Conservation (phyloP, 1,140 invertebrate species). For the Drosophila seguyi region DNA sequence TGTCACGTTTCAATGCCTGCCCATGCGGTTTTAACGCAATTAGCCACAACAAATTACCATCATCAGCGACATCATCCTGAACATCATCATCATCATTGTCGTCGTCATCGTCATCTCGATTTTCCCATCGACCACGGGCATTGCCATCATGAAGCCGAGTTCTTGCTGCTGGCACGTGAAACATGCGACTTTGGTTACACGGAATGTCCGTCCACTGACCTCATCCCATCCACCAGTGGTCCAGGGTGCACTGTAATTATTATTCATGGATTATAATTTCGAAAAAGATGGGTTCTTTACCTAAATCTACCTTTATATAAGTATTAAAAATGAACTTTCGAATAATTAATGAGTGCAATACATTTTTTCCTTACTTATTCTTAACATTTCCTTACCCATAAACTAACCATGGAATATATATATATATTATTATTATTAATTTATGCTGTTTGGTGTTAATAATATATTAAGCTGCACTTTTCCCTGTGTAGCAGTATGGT, state of each 20-base stretch:
- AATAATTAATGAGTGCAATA: not conserved
- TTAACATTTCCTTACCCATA: not conserved
- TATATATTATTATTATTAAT: not conserved
- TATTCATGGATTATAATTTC: too few species aligned
- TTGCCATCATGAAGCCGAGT: slow-evolving; percentile 29
- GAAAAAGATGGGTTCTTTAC: too few species aligned
- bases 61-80: slow-evolving; percentile 52
- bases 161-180: slow-evolving; percentile 62
- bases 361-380: not conserved
- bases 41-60: slow-evolving; percentile 77
- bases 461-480: not conserved
- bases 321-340: not conserved
- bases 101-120: slow-evolving; percentile 21
- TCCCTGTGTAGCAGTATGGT: slow-evolving; percentile 1
- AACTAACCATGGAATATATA: too few species aligned
- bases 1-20: slow-evolving; percentile 73
- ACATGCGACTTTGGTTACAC: slow-evolving; percentile 62
- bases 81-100: slow-evolving; percentile 24
- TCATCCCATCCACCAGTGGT: slow-evolving; percentile 36
- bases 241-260: slow-evolving; percentile 7
- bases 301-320: not conserved
- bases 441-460: not conserved
- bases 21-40: slow-evolving; percentile 77
- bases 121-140: slow-evolving; percentile 9
- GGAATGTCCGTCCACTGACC: slow-evolving; percentile 41